Evolutionary conservation across 2,113 vertebrate species (phyloP).

Genomic region (Nanger granti): DNA sequence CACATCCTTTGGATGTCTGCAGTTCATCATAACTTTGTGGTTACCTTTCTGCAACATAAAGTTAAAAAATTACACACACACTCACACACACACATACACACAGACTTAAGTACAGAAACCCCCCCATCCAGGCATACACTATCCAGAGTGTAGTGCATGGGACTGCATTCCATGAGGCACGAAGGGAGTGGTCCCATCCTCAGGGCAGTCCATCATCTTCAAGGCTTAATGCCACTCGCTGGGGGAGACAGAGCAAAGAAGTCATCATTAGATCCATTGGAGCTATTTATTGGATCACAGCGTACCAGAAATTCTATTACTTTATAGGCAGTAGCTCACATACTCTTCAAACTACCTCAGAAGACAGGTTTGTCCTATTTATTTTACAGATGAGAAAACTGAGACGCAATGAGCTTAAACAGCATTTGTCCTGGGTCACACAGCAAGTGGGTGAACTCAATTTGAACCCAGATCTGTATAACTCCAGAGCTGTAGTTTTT

Average conservation of each 20-base stretch:
- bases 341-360: background rate
- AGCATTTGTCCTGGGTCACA: slow-evolving; percentile 6
- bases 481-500: background rate
- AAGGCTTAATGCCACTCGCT: slow-evolving; percentile 96
- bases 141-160: slow-evolving; percentile 65
- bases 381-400: slow-evolving; percentile 51
- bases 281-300: background rate
- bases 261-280: background rate
- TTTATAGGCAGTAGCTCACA: background rate
- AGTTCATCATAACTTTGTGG: slow-evolving; percentile 87
- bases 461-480: background rate
- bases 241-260: slow-evolving; percentile 72
- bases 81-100: background rate
- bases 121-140: slow-evolving; percentile 53
- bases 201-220: slow-evolving; percentile 97
- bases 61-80: slow-evolving; percentile 39
- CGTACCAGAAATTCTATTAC: background rate
- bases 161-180: slow-evolving; percentile 40
- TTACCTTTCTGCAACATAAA: slow-evolving; percentile 87
- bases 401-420: slow-evolving; percentile 18
- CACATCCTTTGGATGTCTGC: slow-evolving; percentile 90
- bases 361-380: background rate
- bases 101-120: slow-evolving; percentile 51
- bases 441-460: slow-evolving; percentile 13
- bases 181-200: slow-evolving; percentile 75